Percentiles rank a stretch among this genome's conserved stretches.
Evolutionary conservation across 2,888 invertebrate species (phyloP).

Genomic region (Drosophila pseudotalamancana): DNA sequence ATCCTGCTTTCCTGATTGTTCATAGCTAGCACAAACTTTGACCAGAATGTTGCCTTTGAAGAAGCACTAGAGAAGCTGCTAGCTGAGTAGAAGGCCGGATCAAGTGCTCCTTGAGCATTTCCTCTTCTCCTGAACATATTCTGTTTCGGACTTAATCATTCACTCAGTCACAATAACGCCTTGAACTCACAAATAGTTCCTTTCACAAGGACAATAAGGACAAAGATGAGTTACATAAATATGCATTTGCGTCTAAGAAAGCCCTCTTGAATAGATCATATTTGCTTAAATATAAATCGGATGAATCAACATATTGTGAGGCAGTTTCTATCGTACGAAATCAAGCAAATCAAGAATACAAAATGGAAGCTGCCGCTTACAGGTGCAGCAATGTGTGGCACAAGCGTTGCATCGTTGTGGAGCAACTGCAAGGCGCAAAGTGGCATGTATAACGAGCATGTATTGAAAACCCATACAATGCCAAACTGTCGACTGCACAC

Average conservation of each 20-base stretch:
- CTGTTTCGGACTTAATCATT: too few relatives aligned
- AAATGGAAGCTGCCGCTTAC: background rate
- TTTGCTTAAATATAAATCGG: background rate
- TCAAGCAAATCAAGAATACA: background rate
- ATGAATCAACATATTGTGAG: background rate
- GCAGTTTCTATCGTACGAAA: background rate
- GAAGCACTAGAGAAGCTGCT: background rate
- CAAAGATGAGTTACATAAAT: too few relatives aligned
- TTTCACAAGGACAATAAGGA: too few relatives aligned
- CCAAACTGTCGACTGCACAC: slow-evolving; percentile 47
- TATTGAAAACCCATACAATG: slow-evolving; percentile 23
- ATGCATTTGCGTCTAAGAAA: too few relatives aligned
- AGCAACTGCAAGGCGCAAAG: slow-evolving; percentile 42
- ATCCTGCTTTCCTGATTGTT: background rate
- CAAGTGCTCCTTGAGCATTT: too few relatives aligned
- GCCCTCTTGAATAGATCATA: background rate
- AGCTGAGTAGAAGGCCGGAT: too few relatives aligned
- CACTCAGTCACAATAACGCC: too few relatives aligned
- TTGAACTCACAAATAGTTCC: too few relatives aligned
- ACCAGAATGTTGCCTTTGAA: background rate
- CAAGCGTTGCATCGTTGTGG: slow-evolving; percentile 29
- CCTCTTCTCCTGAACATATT: too few relatives aligned
- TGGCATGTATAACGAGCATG: slow-evolving; percentile 51
- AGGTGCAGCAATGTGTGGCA: background rate
- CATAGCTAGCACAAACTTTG: background rate